Base-by-base conservation (phyloP, 1,140 invertebrate genomes). In the Hyposmocoma kahamanoa region DNA sequence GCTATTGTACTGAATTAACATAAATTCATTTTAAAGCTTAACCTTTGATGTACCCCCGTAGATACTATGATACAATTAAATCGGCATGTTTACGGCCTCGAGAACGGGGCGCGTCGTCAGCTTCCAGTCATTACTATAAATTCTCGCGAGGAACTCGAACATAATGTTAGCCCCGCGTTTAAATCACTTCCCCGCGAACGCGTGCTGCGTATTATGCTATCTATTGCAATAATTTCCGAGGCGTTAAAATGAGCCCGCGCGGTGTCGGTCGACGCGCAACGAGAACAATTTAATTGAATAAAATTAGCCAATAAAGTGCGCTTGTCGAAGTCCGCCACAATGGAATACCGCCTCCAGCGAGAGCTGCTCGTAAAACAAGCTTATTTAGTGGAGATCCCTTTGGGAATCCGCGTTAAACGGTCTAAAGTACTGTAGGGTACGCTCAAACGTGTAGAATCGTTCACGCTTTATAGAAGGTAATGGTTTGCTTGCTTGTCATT, bases 261-360 rank as follows among this genome's bases (percentile, higher is more conserved):
- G 57, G 62, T 52, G 53, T 67, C 66, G 63, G 62, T 67, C 66
- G 63, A 61, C 56, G 58, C 50, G 61, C 66, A 67, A 61, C 69
- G 47, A 60, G 70, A 82, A 82, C 78, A 81, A 75, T 82, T 80
- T 84, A 84, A 84, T 84, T 84, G 81, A 80, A 84, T 77, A 77
- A 82, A 84, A 84, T 82, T 84, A 84, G 78, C 74, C 78, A 75
- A 84, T 84, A 84, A 84, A 84, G 53, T 77, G 63, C 47, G 58
- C 53, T 51, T 59, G 71, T 74, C 76, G 73, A 83, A 62, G 65
- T 43, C 50, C 59, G 67, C 61, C 59, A 84, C 80, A 84, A 84
- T 80, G 74, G 77, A 68, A 81, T 80, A 79, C 76, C 80, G 72
- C 51, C 56, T 70, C 53, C 38, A 59, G 52, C 53, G 50, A 43